Conservation (phyloP, 92 coral and sea anemone genomes). For the Umimayanthus chanpuru region DNA sequence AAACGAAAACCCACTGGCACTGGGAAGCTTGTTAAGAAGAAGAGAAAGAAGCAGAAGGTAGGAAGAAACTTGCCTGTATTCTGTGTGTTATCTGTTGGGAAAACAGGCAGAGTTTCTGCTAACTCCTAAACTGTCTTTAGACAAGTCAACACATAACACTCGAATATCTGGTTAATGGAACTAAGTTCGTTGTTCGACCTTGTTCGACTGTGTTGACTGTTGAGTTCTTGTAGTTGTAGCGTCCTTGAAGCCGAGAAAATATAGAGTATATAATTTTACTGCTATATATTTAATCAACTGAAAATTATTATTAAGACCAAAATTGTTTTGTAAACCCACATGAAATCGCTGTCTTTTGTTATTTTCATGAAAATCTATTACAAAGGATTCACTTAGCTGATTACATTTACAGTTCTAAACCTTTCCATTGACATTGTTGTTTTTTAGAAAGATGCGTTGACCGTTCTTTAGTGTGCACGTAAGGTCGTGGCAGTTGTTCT, state of each 20-base stretch:
- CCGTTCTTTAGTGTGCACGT: too few species aligned
- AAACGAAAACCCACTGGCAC: constrained; percentile 62
- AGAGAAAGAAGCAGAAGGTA: constrained; percentile 56
- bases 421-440: background rate
- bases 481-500: background rate
- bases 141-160: background rate
- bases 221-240: background rate
- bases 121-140: background rate
- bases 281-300: too few species aligned
- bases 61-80: background rate
- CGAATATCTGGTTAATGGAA: background rate
- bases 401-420: too few species aligned
- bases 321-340: background rate
- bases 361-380: too few species aligned
- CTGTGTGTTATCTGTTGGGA: background rate
- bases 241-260: background rate
- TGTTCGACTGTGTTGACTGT: background rate
- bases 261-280: too few species aligned
- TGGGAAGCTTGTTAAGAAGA: constrained; percentile 53
- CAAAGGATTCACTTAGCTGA: background rate
- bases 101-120: background rate
- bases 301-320: background rate
- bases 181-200: background rate
- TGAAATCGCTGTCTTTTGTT: background rate
- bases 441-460: too few species aligned